Conservation (phyloP, 1,140 invertebrate genomes). For the Euschistus heros region DNA sequence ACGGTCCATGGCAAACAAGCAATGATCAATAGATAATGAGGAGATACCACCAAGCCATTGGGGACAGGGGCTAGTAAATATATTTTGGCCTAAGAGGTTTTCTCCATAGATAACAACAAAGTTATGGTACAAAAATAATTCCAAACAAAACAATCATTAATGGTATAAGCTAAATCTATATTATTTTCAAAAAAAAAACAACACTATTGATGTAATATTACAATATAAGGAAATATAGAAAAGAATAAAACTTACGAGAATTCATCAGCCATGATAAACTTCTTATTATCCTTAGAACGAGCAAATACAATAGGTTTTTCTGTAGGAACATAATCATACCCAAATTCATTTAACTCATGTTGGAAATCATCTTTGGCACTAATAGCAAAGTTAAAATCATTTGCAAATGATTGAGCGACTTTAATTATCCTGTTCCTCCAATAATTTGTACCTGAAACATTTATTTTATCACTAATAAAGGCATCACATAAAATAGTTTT, state of each 20-base stretch:
- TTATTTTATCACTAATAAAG: neutral
- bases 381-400: conserved; percentile 76
- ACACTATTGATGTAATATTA: no score
- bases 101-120: no score
- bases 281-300: conserved; percentile 69
- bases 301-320: conserved; percentile 86
- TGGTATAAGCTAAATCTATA: no score
- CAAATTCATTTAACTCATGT: conserved; percentile 87
- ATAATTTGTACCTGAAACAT: conserved; percentile 81
- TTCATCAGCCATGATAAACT: conserved; percentile 81
- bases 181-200: no score
- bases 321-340: conserved; percentile 71
- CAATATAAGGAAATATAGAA: no score
- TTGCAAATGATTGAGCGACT: conserved; percentile 76
- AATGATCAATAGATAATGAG: no score
- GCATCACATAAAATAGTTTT: neutral
- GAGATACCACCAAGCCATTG: no score
- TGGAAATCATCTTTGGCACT: conserved; percentile 88
- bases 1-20: no score
- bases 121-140: no score
- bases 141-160: no score
- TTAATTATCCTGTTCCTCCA: conserved; percentile 96
- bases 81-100: no score
- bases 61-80: no score
- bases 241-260: conserved; percentile 59